These are phyloP conservation scores for Gobiocypris rarus DNA, from an alignment of 2,113 vertebrate genomes.

Conservation along the genomic window DNA sequence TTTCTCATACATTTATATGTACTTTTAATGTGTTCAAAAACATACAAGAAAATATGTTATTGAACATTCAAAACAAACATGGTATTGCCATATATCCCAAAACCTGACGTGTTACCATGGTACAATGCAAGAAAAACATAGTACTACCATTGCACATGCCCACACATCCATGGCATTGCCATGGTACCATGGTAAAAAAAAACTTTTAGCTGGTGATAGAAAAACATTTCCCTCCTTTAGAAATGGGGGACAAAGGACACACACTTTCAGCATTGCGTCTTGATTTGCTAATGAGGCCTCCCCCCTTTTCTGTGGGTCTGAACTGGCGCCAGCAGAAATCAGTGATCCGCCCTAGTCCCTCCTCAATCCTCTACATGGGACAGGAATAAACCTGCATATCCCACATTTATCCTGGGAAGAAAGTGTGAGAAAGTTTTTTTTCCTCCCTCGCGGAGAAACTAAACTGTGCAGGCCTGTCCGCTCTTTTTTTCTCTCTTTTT, in stretches of 20 bases:
- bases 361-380: not conserved
- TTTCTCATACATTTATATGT: no score
- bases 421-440: conserved; percentile 28
- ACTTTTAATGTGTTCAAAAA: not conserved
- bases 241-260: not conserved
- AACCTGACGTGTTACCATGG: no score
- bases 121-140: not conserved
- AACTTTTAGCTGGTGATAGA: not conserved
- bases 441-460: not conserved
- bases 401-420: conserved; percentile 28
- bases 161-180: not conserved
- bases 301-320: conserved; percentile 6
- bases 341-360: conserved; percentile 33
- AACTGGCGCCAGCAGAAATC: conserved; percentile 3
- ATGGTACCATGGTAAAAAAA: not conserved
- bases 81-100: not conserved
- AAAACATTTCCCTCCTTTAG: not conserved
- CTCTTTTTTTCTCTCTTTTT: not conserved
- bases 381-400: conserved; percentile 27
- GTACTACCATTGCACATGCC: not conserved
- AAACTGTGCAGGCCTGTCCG: conserved; percentile 1
- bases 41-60: not conserved
- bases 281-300: conserved; percentile 46
- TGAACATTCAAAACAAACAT: not conserved
- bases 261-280: not conserved